Conservation (phyloP, 92 coral and sea anemone species). For the Blastomussa wellsi region DNA sequence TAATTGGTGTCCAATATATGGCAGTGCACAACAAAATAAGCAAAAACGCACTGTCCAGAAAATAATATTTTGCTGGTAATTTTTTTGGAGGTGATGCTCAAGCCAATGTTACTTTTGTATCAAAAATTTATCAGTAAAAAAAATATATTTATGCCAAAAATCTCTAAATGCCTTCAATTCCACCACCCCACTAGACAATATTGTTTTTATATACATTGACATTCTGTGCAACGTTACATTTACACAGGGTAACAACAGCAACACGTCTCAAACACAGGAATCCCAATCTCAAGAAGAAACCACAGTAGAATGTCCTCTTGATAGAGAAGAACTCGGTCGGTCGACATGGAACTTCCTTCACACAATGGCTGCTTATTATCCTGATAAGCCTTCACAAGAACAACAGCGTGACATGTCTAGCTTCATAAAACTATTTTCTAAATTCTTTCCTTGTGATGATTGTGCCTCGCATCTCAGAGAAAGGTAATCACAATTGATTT, state of each 20-base stretch:
- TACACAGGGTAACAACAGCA: constrained; percentile 12
- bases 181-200: too few relatives aligned
- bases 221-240: neutral
- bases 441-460: constrained; percentile 90
- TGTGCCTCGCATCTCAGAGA: constrained; percentile 88
- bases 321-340: constrained; percentile 81
- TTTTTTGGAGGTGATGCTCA: too few relatives aligned
- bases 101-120: too few relatives aligned
- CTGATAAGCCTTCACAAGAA: constrained; percentile 77
- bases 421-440: constrained; percentile 80
- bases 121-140: too few relatives aligned
- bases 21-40: too few relatives aligned
- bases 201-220: too few relatives aligned
- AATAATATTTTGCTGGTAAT: too few relatives aligned
- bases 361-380: constrained; percentile 97
- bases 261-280: constrained; percentile 13
- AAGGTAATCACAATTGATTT: constrained; percentile 43
- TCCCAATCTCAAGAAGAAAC: constrained; percentile 36
- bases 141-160: too few relatives aligned
- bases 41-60: too few relatives aligned
- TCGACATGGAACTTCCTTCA: constrained; percentile 95
- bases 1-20: too few relatives aligned
- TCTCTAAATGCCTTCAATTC: too few relatives aligned
- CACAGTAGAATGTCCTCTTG: constrained; percentile 79
- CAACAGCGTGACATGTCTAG: constrained; percentile 86